Evolutionary conservation across 2,888 invertebrate genomes (phyloP).

Genomic region (Pristionchus exspectatus): DNA sequence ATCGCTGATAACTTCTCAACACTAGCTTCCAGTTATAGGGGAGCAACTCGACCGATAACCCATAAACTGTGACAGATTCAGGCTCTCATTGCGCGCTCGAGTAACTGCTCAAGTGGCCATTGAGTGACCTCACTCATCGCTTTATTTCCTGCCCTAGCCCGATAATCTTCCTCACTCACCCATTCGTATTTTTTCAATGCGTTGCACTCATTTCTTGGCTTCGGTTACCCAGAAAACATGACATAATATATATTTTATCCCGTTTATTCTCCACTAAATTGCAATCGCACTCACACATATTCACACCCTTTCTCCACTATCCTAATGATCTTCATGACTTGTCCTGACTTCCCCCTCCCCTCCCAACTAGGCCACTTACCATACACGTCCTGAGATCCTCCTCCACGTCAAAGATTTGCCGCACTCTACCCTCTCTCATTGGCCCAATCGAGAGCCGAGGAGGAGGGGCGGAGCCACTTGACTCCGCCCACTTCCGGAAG

Average conservation of each 20-base stretch:
- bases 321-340: not conserved
- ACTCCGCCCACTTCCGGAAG: conserved; percentile 1
- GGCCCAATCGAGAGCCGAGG: conserved; percentile 2
- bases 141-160: not conserved
- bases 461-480: conserved; percentile 8
- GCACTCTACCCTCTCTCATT: conserved; percentile 16
- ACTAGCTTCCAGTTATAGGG: not conserved
- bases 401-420: conserved; percentile 16
- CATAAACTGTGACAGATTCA: conserved; percentile 9
- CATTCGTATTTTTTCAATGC: not conserved
- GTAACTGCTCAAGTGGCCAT: not conserved
- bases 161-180: not conserved
- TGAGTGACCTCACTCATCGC: not conserved
- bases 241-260: not conserved
- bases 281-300: not conserved
- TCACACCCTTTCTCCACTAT: not conserved
- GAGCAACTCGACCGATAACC: not conserved
- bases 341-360: not conserved
- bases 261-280: not conserved
- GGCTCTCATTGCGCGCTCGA: not conserved
- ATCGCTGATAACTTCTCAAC: too few species aligned
- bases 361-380: conserved; percentile 39
- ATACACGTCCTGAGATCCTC: conserved; percentile 11
- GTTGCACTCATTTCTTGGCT: too few species aligned
- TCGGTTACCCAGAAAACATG: too few species aligned